Conservation (phyloP, 2,888 invertebrate genomes). For the Leptogaster cylindrica region DNA sequence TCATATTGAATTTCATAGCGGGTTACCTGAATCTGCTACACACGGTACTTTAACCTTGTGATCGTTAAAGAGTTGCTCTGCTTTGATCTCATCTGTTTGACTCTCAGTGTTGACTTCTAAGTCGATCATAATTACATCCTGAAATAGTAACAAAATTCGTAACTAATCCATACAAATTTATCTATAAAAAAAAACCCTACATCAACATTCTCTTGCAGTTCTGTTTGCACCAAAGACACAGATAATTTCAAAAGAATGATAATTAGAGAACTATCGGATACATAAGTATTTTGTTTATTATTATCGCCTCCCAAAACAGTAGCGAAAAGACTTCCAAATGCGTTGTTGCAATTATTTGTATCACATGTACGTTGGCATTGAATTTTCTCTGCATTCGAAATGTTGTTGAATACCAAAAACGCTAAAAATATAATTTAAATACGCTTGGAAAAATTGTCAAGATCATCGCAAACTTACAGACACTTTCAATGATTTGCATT, state of each 20-base stretch:
- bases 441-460: slow-evolving; percentile 48
- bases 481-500: slow-evolving; percentile 75
- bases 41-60: slow-evolving; percentile 67
- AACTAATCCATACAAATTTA: slow-evolving; percentile 20
- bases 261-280: slow-evolving; percentile 75
- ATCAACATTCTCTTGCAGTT: slow-evolving; percentile 64
- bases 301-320: slow-evolving; percentile 72
- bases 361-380: slow-evolving; percentile 66
- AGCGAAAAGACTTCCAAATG: slow-evolving; percentile 78
- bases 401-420: slow-evolving; percentile 64
- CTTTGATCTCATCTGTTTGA: slow-evolving; percentile 88
- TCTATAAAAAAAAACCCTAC: neutral
- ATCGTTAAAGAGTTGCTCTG: slow-evolving; percentile 67
- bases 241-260: slow-evolving; percentile 75
- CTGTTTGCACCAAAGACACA: slow-evolving; percentile 69
- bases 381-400: slow-evolving; percentile 65
- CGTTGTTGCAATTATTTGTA: slow-evolving; percentile 64
- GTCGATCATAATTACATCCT: slow-evolving; percentile 62
- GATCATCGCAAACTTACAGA: slow-evolving; percentile 63
- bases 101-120: slow-evolving; percentile 62
- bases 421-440: slow-evolving; percentile 53
- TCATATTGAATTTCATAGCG: neutral
- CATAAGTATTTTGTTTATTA: slow-evolving; percentile 69
- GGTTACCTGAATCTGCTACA: slow-evolving; percentile 75
- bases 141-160: too few relatives aligned